A percentile compares a stretch with the other conserved stretches of the same genome.
phyloP scores from a whole-genome alignment of 2,797 vertebrate species.

The Lindbergichthys nudifrons region DNA sequence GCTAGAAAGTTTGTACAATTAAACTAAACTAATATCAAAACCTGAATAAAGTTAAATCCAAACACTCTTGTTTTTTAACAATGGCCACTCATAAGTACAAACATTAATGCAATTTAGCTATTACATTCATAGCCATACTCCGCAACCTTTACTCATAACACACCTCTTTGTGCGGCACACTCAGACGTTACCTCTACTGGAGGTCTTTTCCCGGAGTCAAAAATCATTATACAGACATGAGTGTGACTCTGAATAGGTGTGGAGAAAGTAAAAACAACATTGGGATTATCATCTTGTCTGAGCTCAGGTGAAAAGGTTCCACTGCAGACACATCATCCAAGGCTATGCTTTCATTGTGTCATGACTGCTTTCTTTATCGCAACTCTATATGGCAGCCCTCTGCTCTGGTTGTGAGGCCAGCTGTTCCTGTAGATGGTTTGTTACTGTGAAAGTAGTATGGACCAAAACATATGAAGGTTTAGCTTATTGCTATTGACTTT shows the following conservation, averaged over 20 bases:
- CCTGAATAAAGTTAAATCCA: neutral
- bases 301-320: slow-evolving; percentile 13
- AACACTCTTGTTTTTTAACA: neutral
- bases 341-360: slow-evolving; percentile 24
- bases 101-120: too few species aligned
- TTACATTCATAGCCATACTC: neutral
- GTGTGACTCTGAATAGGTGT: slow-evolving; percentile 22
- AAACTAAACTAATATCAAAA: neutral
- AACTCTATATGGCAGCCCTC: neutral
- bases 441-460: neutral
- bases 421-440: slow-evolving; percentile 14
- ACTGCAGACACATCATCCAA: slow-evolving; percentile 12
- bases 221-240: slow-evolving; percentile 12
- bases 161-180: neutral
- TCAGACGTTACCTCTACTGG: neutral
- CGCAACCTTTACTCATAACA: neutral
- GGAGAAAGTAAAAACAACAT: slow-evolving; percentile 33
- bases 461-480: neutral
- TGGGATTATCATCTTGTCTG: slow-evolving; percentile 10
- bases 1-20: neutral
- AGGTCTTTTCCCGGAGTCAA: slow-evolving; percentile 9
- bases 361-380: slow-evolving; percentile 10
- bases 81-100: neutral
- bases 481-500: neutral
- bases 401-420: neutral